Conservation (phyloP, 1,140 invertebrate species). For the Drosophila bocki region DNA sequence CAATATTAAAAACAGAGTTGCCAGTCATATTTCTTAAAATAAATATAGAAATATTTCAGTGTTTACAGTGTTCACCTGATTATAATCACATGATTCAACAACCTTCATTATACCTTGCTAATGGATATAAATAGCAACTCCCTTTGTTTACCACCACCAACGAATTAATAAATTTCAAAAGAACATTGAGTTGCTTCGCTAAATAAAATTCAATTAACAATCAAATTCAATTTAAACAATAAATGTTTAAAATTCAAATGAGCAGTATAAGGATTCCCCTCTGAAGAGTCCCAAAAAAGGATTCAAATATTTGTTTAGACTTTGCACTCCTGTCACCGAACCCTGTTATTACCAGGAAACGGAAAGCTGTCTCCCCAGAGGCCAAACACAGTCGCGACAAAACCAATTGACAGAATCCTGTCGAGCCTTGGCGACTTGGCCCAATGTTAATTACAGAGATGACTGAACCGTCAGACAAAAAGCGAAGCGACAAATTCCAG, state of each 20-base stretch:
- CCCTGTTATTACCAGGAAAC: conserved; percentile 66
- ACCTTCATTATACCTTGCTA: background rate
- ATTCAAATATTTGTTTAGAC: conserved; percentile 35
- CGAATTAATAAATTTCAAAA: background rate
- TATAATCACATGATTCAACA: background rate
- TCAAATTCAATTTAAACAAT: conserved; percentile 2
- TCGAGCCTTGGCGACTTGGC: conserved; percentile 43
- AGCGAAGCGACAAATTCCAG: conserved; percentile 72
- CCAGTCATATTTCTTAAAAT: background rate
- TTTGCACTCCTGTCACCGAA: conserved; percentile 37
- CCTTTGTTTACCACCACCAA: conserved; percentile 1
- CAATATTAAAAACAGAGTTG: too few relatives aligned
- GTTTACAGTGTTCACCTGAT: too few relatives aligned
- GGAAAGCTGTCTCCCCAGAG: conserved; percentile 38
- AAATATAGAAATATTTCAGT: background rate
- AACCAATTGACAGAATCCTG: conserved; percentile 76
- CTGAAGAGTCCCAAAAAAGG: conserved; percentile 12
- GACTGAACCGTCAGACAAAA: conserved; percentile 49
- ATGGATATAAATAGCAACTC: too few relatives aligned
- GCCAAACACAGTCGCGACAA: conserved; percentile 77
- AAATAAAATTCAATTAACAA: conserved; percentile 22
- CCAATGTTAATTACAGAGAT: conserved; percentile 70
- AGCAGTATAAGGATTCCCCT: conserved; percentile 6
- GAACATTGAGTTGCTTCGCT: conserved; percentile 3
- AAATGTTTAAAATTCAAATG: conserved; percentile 18